Evolutionary conservation across 2,113 vertebrate species (phyloP).

Genomic region (Gobiocypris rarus): DNA sequence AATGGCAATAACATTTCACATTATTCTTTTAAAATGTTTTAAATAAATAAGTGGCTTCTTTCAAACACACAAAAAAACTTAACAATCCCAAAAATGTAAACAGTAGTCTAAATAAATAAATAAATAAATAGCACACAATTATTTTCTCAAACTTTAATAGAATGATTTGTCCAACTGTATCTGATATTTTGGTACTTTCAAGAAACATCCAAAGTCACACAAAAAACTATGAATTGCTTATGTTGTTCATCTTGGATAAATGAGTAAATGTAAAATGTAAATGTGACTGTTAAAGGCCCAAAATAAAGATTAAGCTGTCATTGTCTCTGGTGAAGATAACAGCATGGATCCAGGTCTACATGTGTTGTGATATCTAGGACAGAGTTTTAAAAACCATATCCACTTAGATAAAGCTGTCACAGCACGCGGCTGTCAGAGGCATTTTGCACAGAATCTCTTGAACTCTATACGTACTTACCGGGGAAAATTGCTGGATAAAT

Average conservation of each 20-base stretch:
- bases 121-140: not conserved
- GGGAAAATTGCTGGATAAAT: constrained; percentile 10
- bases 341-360: constrained; percentile 32
- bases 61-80: not conserved
- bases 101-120: not conserved
- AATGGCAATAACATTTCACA: too few relatives aligned
- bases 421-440: not conserved
- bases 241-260: not conserved
- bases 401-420: constrained; percentile 40
- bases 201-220: not conserved
- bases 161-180: not conserved
- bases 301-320: constrained; percentile 6
- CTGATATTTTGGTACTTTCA: not conserved
- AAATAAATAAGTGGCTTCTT: too few relatives aligned
- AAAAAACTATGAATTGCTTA: not conserved
- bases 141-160: not conserved
- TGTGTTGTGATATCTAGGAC: constrained; percentile 37
- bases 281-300: not conserved
- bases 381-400: constrained; percentile 22
- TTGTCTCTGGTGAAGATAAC: not conserved
- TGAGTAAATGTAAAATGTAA: not conserved
- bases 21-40: too few relatives aligned
- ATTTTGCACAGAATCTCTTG: constrained; percentile 33
- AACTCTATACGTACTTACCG: constrained; percentile 11
- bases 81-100: not conserved